Evolutionary conservation across 2,888 invertebrate species (phyloP).

Genomic region (Andrena fulva): DNA sequence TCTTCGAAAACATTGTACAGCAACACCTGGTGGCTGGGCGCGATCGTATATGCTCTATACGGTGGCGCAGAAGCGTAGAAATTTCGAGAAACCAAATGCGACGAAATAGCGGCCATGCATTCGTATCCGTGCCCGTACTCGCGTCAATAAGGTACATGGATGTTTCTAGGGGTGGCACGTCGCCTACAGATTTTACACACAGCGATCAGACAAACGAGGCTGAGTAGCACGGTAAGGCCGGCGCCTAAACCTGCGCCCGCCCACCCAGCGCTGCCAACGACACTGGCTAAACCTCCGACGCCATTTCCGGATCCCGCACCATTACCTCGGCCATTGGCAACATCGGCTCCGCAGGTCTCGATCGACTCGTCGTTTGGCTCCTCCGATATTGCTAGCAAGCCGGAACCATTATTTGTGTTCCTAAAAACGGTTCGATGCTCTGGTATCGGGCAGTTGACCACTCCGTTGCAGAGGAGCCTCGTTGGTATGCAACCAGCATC

Average conservation of each 20-base stretch:
- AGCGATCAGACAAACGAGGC: conserved; percentile 86
- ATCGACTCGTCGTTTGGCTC: conserved; percentile 91
- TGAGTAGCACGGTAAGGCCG: conserved; percentile 87
- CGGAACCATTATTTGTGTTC: conserved; percentile 58
- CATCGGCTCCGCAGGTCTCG: conserved; percentile 88
- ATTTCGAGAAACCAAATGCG: background rate
- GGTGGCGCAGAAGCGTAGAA: background rate
- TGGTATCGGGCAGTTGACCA: conserved; percentile 93
- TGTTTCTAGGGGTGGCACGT: conserved; percentile 87
- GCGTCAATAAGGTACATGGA: conserved; percentile 87
- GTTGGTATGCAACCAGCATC: conserved; percentile 94
- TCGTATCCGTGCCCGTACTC: background rate
- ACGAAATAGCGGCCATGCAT: background rate
- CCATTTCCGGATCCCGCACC: conserved; percentile 36
- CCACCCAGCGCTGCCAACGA: conserved; percentile 86
- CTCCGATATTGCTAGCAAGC: conserved; percentile 71
- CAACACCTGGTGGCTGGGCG: background rate
- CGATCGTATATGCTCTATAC: background rate
- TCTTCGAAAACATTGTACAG: background rate
- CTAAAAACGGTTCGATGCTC: conserved; percentile 74
- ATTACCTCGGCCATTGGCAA: conserved; percentile 73
- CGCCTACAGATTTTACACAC: conserved; percentile 88
- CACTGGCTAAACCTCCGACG: conserved; percentile 72
- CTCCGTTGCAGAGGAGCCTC: conserved; percentile 93
- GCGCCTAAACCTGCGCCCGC: conserved; percentile 88